Base-by-base conservation (phyloP, 2,888 invertebrate species). In the Nomada flava region DNA sequence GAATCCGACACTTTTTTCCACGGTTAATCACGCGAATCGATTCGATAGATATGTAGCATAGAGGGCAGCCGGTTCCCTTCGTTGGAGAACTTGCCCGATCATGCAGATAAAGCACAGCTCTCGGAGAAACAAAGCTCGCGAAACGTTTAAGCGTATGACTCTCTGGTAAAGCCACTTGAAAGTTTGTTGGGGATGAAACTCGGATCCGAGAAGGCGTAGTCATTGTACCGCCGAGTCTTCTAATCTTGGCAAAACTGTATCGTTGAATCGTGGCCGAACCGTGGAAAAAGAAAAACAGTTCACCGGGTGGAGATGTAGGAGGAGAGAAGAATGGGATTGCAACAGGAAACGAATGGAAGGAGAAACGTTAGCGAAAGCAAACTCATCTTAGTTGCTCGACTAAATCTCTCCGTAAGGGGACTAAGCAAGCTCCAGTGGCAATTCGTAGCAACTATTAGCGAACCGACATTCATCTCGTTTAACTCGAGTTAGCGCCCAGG, bases 381-480 rank as follows among this genome's bases (percentile, higher is more conserved):
- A 83, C 85, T 88, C 86, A 81, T 85, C 86, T 87, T 84, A 82
- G 84, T 85, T 84, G 82, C 82, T 88, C 79, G 79, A 84, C 83
- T 89, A 83, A 86, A 87, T 88, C 86, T 87, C 86, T 84, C 80
- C 70, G 83, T 77, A 79, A 86, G 77, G 78, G 67, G 85, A 82
- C 85, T 84, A 82, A 84, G 80, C 76, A 78, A 79, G 81, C 84
- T 85, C 60, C 73, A 78, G 79, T 86, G 86, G 89, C 90, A 91
- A 92, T 91, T 91, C 89, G 91, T 89, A 91, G 90, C 90, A 91
- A 91, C 91, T 91, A 91, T 92, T 92, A 92, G 91, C 90, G 85
- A 91, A 90, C 89, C 90, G 87, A 89, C 91, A 91, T 92, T 91
- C 89, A 90, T 91, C 91, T 90, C 91, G 89, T 91, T 93, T 91